Base-by-base conservation (phyloP, 2,113 vertebrate genomes). In the Verasper variegatus region DNA sequence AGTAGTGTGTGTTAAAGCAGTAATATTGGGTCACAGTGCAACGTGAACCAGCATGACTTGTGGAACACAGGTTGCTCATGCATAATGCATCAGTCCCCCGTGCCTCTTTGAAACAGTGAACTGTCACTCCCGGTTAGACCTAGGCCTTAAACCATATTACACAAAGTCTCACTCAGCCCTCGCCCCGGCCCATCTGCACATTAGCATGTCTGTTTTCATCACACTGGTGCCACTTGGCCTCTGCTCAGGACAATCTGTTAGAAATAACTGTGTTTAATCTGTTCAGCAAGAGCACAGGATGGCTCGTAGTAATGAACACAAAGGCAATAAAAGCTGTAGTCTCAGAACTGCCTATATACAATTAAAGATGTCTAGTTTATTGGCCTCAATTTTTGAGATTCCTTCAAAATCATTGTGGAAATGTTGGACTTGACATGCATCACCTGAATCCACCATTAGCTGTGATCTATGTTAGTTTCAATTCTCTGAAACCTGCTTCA, bases 41-140 rank as follows among this genome's bases (percentile, higher is more conserved):
- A 59, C 78, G 71, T 68, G 71, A 80, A 79, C 80, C 90, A 54
- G 18, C 51, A n/a, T 54, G 51, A 54, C 51, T n/a, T 54, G 51
- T 9, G 51, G 20, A n/a, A 54, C 51, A 54, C 51, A n/a, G 51
- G 51, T 54, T 54, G 51, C 51, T n/a, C 84, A 90, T 94, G 83
- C 84, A 90, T 93, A 90, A 92, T 87, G 81, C 79, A 92, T 88
- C 61, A 35, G 59, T 82, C 47, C 47, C 47, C 18, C 47, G 10
- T 51, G 47, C 15, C 71, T 89, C 68, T 87, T 91, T 83, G 78
- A 88, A 92, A 86, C 68, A 35, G 65, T 65, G 62, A 77, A 70
- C 80, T 92, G 91, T 93, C 92, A 85, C 45, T 77, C 71, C 64
- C 27, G 74, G 78, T 93, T 91, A 92, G 68, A 78, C 31, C 69